Conservation (phyloP, 2,797 vertebrate genomes). For the Clarias pachynema region DNA sequence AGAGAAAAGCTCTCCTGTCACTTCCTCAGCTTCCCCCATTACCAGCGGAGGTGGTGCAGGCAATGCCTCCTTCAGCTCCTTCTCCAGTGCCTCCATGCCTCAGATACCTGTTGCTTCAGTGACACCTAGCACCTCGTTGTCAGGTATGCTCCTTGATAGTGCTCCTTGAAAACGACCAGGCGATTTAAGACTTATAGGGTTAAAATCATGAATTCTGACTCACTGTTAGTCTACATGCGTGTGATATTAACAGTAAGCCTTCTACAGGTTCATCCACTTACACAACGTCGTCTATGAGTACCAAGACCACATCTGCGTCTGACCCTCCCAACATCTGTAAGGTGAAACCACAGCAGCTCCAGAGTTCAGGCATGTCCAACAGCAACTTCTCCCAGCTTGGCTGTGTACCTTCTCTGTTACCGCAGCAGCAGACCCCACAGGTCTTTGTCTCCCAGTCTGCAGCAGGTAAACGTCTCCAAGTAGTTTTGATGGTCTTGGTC, state of each 20-base stretch:
- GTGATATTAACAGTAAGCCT: not conserved
- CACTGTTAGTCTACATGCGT: too few relatives aligned
- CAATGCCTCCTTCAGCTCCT: conserved; percentile 88
- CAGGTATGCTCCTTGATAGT: conserved; percentile 75
- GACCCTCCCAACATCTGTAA: conserved; percentile 99
- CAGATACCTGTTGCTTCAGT: conserved; percentile 97
- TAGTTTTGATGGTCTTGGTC: not conserved
- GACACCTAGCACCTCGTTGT: conserved; percentile 92
- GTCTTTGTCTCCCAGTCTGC: conserved; percentile 98
- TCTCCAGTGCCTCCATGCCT: conserved; percentile 92
- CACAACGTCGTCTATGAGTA: conserved; percentile 94
- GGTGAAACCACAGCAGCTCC: conserved; percentile 97
- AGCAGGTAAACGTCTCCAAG: conserved; percentile 81
- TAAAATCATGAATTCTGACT: not conserved
- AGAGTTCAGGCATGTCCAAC: conserved; percentile 74
- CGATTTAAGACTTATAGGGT: not conserved
- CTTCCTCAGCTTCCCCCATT: conserved; percentile 88
- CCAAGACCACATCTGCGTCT: conserved; percentile 92
- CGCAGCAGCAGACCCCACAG: conserved; percentile 91
- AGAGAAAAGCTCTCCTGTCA: conserved; percentile 92
- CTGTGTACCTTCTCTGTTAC: conserved; percentile 91
- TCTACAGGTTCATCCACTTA: conserved; percentile 89
- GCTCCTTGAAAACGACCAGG: not conserved
- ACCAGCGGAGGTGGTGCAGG: conserved; percentile 75
- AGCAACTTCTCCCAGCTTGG: conserved; percentile 93